Evolutionary conservation across 1,140 invertebrate genomes (phyloP), one percentile per base, ranked within the genome.

Genomic region (Camponotus vicinus): DNA sequence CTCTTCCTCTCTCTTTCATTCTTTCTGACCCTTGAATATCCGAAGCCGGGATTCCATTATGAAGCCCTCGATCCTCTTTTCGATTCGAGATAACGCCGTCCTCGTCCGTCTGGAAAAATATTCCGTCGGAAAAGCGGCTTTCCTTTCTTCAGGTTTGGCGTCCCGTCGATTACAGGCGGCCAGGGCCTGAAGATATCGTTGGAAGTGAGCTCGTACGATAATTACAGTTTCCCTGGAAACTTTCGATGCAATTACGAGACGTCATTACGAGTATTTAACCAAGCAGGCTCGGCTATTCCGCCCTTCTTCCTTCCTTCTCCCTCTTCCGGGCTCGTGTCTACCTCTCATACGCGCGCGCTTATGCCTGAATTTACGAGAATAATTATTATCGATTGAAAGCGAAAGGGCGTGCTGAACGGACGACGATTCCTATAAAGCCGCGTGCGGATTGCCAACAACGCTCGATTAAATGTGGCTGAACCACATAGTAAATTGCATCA

Each of bases 221-320:
- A 93, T 93, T 93, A 91, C 91, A 88, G 88, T 92, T 91, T 92
- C 91, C 83, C 78, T 86, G 87, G 84, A 86, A 93, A 93, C 91
- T 92, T 93, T 92, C 89, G 86, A 90, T 89, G 91, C 92, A 93
- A 93, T 93, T 93, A 91, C 90, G 85, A 90, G 90, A 91, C 91
- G 90, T 92, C 92, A 92, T 92, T 93, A 93, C 80, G 86, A 88
- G 82, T 92, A 89, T 92, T 93, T 93, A 92, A 64, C 87, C 89
- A 69, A 84, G 82, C 84, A 77, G 76, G 78, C 73, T 32, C 61
- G 64, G 76, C 85, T 73, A 87, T 88, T 87, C 15, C 45, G 45
- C 1, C 52, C 57, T 40, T 57, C 52, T 67, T 63, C 55, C 71
- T 66, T 34, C 37, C 21, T 49, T 49, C 49, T 52, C 37, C 70